Conservation (phyloP, 2,797 vertebrate species). For the Hypotaenidia philippensis region DNA sequence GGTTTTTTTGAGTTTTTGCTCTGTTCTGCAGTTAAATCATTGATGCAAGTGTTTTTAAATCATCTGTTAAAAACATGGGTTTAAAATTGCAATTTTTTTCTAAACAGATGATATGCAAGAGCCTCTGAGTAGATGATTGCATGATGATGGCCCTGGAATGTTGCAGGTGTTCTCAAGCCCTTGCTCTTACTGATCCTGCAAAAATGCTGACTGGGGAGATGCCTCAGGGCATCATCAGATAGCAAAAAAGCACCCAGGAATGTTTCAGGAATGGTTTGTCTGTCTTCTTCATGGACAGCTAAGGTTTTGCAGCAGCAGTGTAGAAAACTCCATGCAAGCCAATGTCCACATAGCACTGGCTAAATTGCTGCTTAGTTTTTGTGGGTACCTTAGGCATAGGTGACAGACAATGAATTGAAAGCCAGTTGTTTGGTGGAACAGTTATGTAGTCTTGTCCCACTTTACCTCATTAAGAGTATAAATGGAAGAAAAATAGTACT, state of each 20-base stretch:
- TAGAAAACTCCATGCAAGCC: not conserved
- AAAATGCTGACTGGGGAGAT: not conserved
- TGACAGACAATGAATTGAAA: not conserved
- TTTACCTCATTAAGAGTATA: not conserved
- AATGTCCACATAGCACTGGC: not conserved
- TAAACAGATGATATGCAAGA: not conserved
- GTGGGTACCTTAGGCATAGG: not conserved
- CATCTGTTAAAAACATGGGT: fast-evolving
- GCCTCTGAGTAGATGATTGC: fast-evolving
- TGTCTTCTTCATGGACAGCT: not conserved
- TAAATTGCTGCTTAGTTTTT: not conserved
- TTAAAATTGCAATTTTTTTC: not conserved
- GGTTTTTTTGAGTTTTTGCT: not conserved
- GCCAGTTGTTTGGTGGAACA: not conserved
- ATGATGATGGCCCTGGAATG: not conserved
- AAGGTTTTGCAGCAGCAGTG: not conserved
- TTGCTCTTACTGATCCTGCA: not conserved
- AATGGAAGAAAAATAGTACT: not conserved
- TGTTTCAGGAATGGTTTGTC: not conserved
- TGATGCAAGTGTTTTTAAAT: not conserved
- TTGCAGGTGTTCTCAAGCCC: not conserved
- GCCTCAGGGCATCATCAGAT: not conserved
- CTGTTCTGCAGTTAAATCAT: not conserved
- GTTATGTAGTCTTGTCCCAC: not conserved
- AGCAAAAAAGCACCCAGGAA: not conserved